Conservation (phyloP, 2,888 invertebrate species). For the Hesperia comma region DNA sequence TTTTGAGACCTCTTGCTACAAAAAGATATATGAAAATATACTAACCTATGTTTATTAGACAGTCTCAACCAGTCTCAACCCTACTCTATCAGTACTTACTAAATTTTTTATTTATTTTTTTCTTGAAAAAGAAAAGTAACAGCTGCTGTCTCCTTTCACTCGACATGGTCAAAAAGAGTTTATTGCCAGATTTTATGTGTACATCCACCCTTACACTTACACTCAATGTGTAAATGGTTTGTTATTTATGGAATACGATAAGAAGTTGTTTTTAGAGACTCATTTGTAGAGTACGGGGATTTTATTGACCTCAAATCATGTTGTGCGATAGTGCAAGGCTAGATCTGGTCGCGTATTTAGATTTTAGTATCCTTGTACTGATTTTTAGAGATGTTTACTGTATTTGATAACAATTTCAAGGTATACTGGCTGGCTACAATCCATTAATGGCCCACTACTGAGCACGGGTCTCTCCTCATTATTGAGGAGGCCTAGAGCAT, state of each 20-base stretch:
- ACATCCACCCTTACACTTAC: conserved; percentile 63
- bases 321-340: conserved; percentile 48
- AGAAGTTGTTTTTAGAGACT: conserved; percentile 67
- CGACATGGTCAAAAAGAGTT: not conserved
- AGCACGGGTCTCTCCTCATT: too few relatives aligned
- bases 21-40: too few relatives aligned
- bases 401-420: not conserved
- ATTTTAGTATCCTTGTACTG: conserved; percentile 24
- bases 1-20: too few relatives aligned
- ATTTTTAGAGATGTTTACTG: not conserved
- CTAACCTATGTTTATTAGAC: too few relatives aligned
- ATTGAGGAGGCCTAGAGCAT: too few relatives aligned
- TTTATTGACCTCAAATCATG: conserved; percentile 51
- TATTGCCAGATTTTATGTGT: conserved; percentile 44
- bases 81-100: too few relatives aligned
- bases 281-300: conserved; percentile 55
- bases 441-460: too few relatives aligned
- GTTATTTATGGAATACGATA: conserved; percentile 77
- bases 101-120: too few relatives aligned
- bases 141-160: too few relatives aligned
- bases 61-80: too few relatives aligned
- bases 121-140: too few relatives aligned
- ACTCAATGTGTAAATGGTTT: conserved; percentile 63
- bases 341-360: conserved; percentile 35
- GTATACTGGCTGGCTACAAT: too few relatives aligned